Percentiles rank a stretch among this genome's conserved stretches.
Evolutionary conservation across 30 jellyfish, hydroid and myxozoan species (phyloP).

Genomic region (Haliclystus octoradiatus): DNA sequence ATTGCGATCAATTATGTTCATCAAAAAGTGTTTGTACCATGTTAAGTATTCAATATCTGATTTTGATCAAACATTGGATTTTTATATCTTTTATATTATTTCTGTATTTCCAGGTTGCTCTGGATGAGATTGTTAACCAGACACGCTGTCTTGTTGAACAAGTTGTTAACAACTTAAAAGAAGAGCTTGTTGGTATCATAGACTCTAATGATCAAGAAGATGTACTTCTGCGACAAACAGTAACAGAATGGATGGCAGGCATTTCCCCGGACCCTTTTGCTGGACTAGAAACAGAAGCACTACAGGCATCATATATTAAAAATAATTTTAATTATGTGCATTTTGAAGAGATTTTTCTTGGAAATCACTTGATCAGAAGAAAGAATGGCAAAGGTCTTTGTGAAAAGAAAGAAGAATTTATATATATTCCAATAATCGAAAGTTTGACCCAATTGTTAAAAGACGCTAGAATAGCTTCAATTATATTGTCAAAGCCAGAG

Average conservation of each 20-base stretch:
- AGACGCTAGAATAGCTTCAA: slow-evolving; percentile 5
- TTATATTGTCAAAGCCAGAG: slow-evolving; percentile 2
- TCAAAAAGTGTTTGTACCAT: no score
- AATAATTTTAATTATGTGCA: slow-evolving; percentile 12
- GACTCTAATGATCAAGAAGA: not conserved
- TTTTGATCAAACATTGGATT: no score
- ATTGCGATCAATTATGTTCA: no score
- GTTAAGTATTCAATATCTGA: no score
- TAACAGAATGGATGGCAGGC: no score
- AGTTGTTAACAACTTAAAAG: not conserved
- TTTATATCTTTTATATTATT: not conserved
- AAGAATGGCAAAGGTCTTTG: not conserved
- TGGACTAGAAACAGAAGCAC: slow-evolving; percentile 1
- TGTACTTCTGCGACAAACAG: no score
- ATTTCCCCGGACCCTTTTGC: no score
- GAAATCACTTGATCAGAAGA: slow-evolving; percentile 11
- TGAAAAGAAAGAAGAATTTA: slow-evolving; percentile 19
- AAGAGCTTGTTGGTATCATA: not conserved
- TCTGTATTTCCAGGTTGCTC: not conserved
- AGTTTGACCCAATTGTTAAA: slow-evolving; percentile 15
- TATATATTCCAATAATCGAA: slow-evolving; percentile 20
- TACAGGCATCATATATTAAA: slow-evolving; percentile 11
- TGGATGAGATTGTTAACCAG: not conserved
- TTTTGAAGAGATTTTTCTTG: slow-evolving; percentile 9
- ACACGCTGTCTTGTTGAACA: no score